Percentiles rank a stretch among this genome's conserved stretches.
These are phyloP conservation scores for Eupleurogrammus muticus DNA, from an alignment of 2,797 vertebrate genomes.

Conservation along the genomic window DNA sequence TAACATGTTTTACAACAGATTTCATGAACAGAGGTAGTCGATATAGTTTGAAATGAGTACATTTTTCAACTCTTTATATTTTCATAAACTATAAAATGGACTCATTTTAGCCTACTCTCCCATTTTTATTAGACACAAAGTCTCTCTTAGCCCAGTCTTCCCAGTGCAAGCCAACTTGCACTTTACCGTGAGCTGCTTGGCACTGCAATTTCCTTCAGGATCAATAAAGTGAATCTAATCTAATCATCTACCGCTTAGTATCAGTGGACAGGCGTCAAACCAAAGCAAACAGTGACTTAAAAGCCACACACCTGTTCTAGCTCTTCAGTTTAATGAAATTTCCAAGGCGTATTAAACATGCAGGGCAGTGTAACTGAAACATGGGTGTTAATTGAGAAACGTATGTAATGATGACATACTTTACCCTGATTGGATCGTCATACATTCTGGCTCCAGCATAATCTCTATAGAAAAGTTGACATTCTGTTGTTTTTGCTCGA, in stretches of 20 bases:
- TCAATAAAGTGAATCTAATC: too few species aligned
- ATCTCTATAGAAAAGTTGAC: slow-evolving; percentile 71
- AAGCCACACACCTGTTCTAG: slow-evolving; percentile 50
- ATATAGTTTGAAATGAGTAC: slow-evolving; percentile 3
- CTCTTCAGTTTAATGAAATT: slow-evolving; percentile 73
- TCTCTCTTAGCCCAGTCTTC: slow-evolving; percentile 41
- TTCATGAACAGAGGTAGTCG: slow-evolving; percentile 38
- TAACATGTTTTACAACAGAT: slow-evolving; percentile 2
- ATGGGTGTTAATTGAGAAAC: slow-evolving; percentile 60
- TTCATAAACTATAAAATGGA: slow-evolving; percentile 23
- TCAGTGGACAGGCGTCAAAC: slow-evolving; percentile 64
- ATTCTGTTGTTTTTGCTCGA: slow-evolving; percentile 75
- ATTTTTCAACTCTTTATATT: slow-evolving; percentile 42
- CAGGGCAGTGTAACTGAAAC: slow-evolving; percentile 62
- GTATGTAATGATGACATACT: slow-evolving; percentile 61
- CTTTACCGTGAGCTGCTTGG: neutral
- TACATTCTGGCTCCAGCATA: slow-evolving; percentile 39
- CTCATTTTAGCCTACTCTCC: slow-evolving; percentile 17
- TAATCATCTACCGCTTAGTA: slow-evolving; percentile 29
- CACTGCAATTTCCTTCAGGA: too few species aligned
- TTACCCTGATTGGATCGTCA: slow-evolving; percentile 62
- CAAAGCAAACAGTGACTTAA: slow-evolving; percentile 73
- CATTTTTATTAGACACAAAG: slow-evolving; percentile 46
- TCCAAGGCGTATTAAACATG: slow-evolving; percentile 62
- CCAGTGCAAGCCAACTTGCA: slow-evolving; percentile 52